These are phyloP conservation scores for Trogon melanurus DNA, from an alignment of 2,113 vertebrate species.

Conservation along the genomic window DNA sequence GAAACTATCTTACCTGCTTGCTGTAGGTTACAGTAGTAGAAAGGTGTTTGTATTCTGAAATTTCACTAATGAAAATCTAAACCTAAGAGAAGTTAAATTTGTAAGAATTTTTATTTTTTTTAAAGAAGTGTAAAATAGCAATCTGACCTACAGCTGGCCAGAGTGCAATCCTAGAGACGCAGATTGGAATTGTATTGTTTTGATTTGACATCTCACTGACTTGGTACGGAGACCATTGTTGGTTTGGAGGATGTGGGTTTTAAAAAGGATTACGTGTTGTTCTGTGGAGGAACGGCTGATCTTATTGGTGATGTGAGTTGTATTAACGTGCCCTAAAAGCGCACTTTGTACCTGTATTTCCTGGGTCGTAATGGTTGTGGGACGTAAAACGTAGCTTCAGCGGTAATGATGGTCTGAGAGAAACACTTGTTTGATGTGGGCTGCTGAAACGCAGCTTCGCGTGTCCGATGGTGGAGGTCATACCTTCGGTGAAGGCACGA, in stretches of 20 bases:
- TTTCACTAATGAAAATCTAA: neutral
- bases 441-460: neutral
- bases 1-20: neutral
- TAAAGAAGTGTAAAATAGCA: neutral
- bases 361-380: neutral
- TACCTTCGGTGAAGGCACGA: neutral
- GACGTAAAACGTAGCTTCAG: neutral
- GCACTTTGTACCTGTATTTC: neutral
- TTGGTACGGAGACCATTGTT: neutral
- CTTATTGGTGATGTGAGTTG: neutral
- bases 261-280: neutral
- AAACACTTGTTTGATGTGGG: neutral
- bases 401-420: neutral
- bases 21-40: neutral
- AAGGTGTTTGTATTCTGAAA: neutral
- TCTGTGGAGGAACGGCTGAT: neutral
- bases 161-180: neutral
- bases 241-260: constrained; percentile 38
- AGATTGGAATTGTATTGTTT: neutral
- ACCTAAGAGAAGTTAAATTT: neutral
- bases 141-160: neutral
- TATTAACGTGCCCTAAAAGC: neutral
- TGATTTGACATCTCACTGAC: neutral
- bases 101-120: neutral
- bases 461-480: neutral